Base-by-base conservation (phyloP, 2,113 vertebrate species). In the Balaeniceps rex region DNA sequence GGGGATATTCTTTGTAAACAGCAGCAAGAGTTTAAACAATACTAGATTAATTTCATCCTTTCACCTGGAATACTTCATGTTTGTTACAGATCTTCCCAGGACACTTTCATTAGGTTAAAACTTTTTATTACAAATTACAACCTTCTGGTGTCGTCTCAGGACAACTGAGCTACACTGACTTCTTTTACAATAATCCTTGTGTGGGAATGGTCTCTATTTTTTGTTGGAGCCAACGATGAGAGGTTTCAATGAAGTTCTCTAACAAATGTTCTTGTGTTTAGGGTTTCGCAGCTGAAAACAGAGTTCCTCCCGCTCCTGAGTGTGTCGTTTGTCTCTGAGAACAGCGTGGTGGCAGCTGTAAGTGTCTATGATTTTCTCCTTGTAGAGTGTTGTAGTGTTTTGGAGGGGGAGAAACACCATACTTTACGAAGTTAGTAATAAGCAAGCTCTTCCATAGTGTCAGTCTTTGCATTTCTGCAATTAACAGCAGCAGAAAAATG, bases 261-360 rank as follows among this genome's bases (percentile, higher is more conserved):
- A 96, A 98, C 96, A 86, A 81, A 68, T 90, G 79, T 97, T 97
- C 95, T 97, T 97, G 57, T 98, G 72, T 98, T 87, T 91, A 99
- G 99, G 98, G 98, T 99, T 96, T 99, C 98, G 5, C 99, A 99
- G 97, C 97, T 99, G 98, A 99, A 99, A 98, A 99, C 99, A 7
- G 99, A 99, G 97, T 99, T 99, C 97, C 99, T 99, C 93, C 99
- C 99, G 19, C 99, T 99, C 92, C 98, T 99, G 98, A 99, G 99
- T 65, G 99, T 99, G 92, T 99, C 99, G 3, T 99, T 99, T 97
- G 98, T 99, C 93, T 99, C 99, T 0, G 99, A 99, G 98, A 99
- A 99, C 97, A 99, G 99, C 42, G 97, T 99, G 87, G 99, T 99
- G 79, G 99, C 99, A 92, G 99, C 99, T 89, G 99, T 99, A 98